phyloP scores from a whole-genome alignment of 1,140 invertebrate genomes.

The Drosophila mojavensis region DNA sequence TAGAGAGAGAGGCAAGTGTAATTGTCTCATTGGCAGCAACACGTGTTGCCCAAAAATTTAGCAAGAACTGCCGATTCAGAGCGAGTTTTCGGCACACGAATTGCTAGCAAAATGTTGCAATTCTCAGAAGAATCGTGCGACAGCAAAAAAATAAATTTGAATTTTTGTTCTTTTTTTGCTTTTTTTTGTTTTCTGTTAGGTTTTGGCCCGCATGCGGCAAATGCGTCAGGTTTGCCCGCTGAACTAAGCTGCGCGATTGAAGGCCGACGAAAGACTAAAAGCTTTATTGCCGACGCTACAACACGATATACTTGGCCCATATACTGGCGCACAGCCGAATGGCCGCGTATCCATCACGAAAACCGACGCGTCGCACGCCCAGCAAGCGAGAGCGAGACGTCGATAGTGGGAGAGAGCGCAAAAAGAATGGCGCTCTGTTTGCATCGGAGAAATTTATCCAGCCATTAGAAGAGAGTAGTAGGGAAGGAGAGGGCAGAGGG shows the following conservation, averaged over 20 bases:
- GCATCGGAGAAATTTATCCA: conserved; percentile 32
- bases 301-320: conserved; percentile 8
- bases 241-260: conserved; percentile 28
- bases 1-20: neutral
- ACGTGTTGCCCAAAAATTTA: conserved; percentile 29
- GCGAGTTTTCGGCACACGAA: neutral
- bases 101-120: neutral
- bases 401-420: neutral
- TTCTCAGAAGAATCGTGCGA: neutral
- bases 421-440: conserved; percentile 5
- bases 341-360: conserved; percentile 33
- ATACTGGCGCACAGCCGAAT: conserved; percentile 4
- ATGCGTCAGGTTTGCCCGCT: neutral
- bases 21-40: conserved; percentile 15
- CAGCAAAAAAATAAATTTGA: neutral
- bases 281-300: conserved; percentile 23
- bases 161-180: neutral
- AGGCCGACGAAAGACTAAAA: conserved; percentile 34
- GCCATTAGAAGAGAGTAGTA: conserved; percentile 13
- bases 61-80: neutral
- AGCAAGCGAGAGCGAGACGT: neutral
- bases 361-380: too few relatives aligned
- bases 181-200: neutral
- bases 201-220: neutral
- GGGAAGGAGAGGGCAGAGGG: neutral